Base-by-base conservation (phyloP, 1,140 invertebrate species). In the Thaumetopoea pityocampa region DNA sequence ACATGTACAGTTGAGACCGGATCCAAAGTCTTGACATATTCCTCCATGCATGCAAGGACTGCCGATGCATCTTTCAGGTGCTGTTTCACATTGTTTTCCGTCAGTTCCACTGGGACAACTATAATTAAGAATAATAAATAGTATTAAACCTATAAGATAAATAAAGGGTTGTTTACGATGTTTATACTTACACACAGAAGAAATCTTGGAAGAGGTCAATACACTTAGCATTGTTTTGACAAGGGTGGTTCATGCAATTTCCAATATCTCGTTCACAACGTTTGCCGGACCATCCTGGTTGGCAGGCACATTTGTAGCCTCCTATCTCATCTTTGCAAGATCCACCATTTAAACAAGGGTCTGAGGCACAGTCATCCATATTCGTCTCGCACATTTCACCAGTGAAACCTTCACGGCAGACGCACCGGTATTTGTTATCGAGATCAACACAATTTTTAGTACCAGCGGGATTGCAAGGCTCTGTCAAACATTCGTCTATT, bases 1-100 rank as follows among this genome's bases (percentile, higher is more conserved):
- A 66, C 97, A 98, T 10, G 95, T 92, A 62, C 97, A 98, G 67
- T 98, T 98, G 0, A 98, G 85, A 1, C 96, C 96, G 1, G 95
- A 97, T 7, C 96, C 96, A 66, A 95, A 98, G 72, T 98, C 97
- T 85, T 95, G 94, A 62, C 96, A 98, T 67, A 92, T 92, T 30
- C 96, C 97, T 26, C 93, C 94, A 58, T 98, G 95, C 93, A 97
- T 96, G 69, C 97, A 98, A 4, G 97, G 97, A 65, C 95, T 94
- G 1, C 97, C 97, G 48, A 98, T 96, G 65, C 97, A 98, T 33
- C 96, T 88, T 81, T 98, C 95, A 9, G 97, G 97, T 0, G 96
- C 95, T 0, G 94, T 96, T 82, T 98, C 95, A 73, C 96, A 98
- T 64, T 96, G 92, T 85, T 98, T 97, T 6, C 95, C 96, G 70